Evolutionary conservation across 1,140 invertebrate species (phyloP).

Genomic region (Neoseiulus cucumeris): DNA sequence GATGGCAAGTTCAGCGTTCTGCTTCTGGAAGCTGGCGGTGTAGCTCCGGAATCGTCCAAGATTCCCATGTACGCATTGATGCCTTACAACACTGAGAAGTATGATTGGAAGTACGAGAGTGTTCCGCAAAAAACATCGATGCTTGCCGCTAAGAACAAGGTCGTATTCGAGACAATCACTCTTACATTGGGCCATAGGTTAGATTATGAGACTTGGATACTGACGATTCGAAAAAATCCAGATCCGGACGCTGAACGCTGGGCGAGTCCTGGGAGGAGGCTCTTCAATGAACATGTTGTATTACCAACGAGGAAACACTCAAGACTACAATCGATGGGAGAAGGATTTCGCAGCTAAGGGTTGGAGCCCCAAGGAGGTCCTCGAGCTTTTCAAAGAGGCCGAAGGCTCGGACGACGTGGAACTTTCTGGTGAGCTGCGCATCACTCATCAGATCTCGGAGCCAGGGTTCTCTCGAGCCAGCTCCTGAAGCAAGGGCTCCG

Average conservation of each 20-base stretch:
- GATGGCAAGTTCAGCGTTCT: slow-evolving; percentile 37
- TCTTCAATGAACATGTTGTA: slow-evolving; percentile 69
- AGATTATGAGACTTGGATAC: too few relatives aligned
- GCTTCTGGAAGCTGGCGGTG: slow-evolving; percentile 44
- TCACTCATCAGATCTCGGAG: too few relatives aligned
- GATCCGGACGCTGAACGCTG: slow-evolving; percentile 3
- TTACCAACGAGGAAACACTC: slow-evolving; percentile 59
- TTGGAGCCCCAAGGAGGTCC: slow-evolving; percentile 48
- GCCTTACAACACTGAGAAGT: slow-evolving; percentile 15
- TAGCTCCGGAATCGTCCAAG: slow-evolving; percentile 15
- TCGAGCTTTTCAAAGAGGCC: slow-evolving; percentile 68
- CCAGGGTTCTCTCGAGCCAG: too few relatives aligned
- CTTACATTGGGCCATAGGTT: too few relatives aligned
- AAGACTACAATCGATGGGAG: slow-evolving; percentile 75
- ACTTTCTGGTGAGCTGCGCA: too few relatives aligned
- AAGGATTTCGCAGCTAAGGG: slow-evolving; percentile 35
- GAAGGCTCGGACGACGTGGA: slow-evolving; percentile 36
- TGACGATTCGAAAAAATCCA: too few relatives aligned
- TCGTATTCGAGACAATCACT: too few relatives aligned
- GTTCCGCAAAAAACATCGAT: slow-evolving; percentile 24
- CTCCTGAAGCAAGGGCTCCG: too few relatives aligned
- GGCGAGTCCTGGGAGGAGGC: slow-evolving; percentile 38
- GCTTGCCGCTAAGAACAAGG: not conserved
- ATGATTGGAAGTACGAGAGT: slow-evolving; percentile 28
- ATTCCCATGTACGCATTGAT: slow-evolving; percentile 17